Evolutionary conservation across 2,113 vertebrate genomes (phyloP).

Genomic region (Pelmatolapia mariae): DNA sequence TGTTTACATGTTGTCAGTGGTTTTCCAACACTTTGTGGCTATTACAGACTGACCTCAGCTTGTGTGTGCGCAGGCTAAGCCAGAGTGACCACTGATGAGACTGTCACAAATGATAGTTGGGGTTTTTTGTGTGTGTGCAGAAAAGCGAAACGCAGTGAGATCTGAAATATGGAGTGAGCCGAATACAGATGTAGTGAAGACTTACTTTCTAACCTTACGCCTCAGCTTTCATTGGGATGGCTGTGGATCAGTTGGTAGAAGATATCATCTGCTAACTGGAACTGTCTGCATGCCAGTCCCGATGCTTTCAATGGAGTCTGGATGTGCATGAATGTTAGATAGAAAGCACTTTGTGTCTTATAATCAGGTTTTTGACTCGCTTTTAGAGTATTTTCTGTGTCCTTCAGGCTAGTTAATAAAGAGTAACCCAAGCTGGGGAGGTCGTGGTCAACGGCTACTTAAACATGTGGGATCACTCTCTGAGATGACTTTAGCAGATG

Average conservation of each 20-base stretch:
- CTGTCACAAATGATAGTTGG: not conserved
- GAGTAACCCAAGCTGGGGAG: conserved; percentile 1
- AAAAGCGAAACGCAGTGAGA: not conserved
- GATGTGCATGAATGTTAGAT: not conserved
- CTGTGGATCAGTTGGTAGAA: not conserved
- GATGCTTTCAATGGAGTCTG: not conserved
- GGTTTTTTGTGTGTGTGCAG: not conserved
- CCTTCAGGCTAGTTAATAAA: conserved; percentile 18
- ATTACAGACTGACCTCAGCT: conserved; percentile 20
- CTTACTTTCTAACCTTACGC: not conserved
- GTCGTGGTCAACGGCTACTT: conserved; percentile 3
- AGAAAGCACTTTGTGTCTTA: not conserved
- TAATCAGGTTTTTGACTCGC: not conserved
- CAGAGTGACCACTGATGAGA: not conserved
- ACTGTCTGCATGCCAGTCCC: not conserved
- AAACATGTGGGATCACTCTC: conserved; percentile 59
- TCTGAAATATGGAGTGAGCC: not conserved
- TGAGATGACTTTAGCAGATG: conserved; percentile 44
- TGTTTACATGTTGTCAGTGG: conserved; percentile 52
- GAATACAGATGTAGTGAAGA: not conserved
- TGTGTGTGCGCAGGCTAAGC: not conserved
- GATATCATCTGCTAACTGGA: not conserved
- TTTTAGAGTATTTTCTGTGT: not conserved
- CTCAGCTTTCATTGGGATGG: not conserved
- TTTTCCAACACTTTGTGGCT: conserved; percentile 33